Percentiles rank a stretch among this genome's conserved stretches.
phyloP scores from a whole-genome alignment of 2,113 vertebrate species.

The Callocephalon fimbriatum region DNA sequence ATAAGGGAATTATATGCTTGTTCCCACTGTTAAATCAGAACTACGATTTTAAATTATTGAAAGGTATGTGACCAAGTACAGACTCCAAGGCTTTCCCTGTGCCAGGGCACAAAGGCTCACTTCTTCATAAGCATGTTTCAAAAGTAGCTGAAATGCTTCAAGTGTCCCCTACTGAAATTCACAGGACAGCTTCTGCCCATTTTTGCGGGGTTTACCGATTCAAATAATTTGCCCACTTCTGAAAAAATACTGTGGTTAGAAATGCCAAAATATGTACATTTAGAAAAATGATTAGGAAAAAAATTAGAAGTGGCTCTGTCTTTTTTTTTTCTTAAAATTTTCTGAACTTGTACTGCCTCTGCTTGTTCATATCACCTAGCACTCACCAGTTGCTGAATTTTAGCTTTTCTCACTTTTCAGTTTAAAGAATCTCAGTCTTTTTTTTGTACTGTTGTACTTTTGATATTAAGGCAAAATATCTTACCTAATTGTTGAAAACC shows the following conservation, averaged over 20 bases:
- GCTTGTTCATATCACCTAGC: not conserved
- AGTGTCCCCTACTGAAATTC: not conserved
- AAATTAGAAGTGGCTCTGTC: not conserved
- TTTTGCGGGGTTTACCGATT: not conserved
- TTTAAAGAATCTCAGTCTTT: not conserved
- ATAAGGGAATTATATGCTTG: not conserved
- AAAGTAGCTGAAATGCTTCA: not conserved
- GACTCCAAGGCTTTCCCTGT: not conserved
- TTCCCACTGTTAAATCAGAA: not conserved
- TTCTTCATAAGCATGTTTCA: not conserved
- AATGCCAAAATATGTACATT: not conserved
- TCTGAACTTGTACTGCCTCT: not conserved
- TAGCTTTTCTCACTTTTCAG: not conserved
- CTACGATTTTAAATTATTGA: not conserved
- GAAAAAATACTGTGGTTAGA: not conserved
- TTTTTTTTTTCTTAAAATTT: not conserved
- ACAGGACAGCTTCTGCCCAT: not conserved
- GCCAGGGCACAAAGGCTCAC: not conserved
- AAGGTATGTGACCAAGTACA: not conserved
- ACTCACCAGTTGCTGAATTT: not conserved
- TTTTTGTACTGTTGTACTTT: not conserved
- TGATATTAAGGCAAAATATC: not conserved
- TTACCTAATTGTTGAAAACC: not conserved
- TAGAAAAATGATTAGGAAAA: not conserved
- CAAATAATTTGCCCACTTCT: not conserved